Percentiles rank a stretch among this genome's conserved stretches.
Conservation (phyloP, 2,113 vertebrate species). For the Cephalopterus ornatus region DNA sequence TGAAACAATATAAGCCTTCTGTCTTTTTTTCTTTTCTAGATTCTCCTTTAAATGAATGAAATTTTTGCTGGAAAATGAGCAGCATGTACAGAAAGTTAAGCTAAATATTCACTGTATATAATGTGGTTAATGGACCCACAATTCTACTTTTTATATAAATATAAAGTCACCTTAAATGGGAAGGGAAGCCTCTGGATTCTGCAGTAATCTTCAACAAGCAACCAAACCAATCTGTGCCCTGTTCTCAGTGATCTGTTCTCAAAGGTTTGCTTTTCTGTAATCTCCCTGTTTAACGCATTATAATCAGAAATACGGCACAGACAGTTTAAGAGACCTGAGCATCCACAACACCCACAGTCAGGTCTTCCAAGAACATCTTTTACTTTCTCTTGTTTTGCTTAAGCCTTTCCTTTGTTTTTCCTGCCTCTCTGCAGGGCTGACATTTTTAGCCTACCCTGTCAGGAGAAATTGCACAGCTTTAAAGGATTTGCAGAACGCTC, state of each 20-base stretch:
- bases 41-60: background rate
- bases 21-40: background rate
- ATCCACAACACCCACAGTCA: background rate
- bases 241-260: background rate
- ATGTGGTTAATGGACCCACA: background rate
- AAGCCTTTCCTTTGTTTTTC: background rate
- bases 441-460: background rate
- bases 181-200: background rate
- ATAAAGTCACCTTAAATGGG: background rate
- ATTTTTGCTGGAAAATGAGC: background rate
- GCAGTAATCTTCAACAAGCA: background rate
- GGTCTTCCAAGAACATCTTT: background rate
- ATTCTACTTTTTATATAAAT: background rate
- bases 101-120: background rate
- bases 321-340: background rate
- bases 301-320: background rate
- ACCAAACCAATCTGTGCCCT: background rate
- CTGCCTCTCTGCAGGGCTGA: background rate
- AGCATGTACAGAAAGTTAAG: background rate
- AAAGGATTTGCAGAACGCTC: background rate
- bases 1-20: background rate
- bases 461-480: background rate
- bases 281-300: background rate
- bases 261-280: background rate
- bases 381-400: background rate